Conservation (phyloP, 2,888 invertebrate species). For the Phymatocera aterrima region DNA sequence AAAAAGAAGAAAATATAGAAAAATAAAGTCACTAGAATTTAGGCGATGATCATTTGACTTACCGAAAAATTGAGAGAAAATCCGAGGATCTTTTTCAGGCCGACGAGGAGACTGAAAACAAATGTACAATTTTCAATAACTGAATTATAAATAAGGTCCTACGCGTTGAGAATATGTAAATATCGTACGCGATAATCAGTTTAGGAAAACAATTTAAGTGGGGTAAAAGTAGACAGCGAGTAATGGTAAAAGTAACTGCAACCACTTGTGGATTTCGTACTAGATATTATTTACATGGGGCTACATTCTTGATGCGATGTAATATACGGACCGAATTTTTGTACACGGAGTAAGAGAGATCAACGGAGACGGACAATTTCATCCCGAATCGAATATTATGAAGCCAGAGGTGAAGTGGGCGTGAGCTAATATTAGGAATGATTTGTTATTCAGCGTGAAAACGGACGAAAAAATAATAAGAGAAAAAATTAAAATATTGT, state of each 20-base stretch:
- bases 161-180: too few species aligned
- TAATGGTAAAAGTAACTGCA: background rate
- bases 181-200: background rate
- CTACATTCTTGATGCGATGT: background rate
- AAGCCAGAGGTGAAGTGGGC: background rate
- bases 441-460: too few species aligned
- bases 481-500: background rate
- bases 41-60: background rate
- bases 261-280: slow-evolving; percentile 38
- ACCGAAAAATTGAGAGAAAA: background rate
- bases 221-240: background rate
- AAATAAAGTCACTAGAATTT: background rate
- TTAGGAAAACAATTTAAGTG: background rate
- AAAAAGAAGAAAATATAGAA: background rate
- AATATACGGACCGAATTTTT: background rate
- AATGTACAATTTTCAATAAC: background rate
- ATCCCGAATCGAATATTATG: background rate
- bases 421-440: background rate
- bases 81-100: background rate
- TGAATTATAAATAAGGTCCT: too few species aligned
- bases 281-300: background rate
- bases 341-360: background rate
- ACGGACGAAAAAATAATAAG: too few species aligned
- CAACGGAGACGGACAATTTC: background rate
- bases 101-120: background rate